These are phyloP conservation scores for Trimorus sp. DNA, from an alignment of 2,888 invertebrate species.

Conservation along the genomic window DNA sequence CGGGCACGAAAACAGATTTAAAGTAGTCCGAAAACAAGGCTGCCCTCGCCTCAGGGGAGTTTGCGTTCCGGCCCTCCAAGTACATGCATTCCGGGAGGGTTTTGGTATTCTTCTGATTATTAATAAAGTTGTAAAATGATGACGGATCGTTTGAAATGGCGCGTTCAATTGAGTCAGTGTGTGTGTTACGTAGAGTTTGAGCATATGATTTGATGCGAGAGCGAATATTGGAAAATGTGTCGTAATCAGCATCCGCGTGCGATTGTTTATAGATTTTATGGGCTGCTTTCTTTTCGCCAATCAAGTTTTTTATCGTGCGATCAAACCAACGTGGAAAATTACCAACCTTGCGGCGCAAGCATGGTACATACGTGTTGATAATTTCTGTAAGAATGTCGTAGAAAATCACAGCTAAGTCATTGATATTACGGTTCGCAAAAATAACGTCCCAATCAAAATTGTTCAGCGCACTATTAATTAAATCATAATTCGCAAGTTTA, in stretches of 20 bases:
- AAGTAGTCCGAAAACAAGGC: background rate
- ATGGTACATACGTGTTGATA: slow-evolving; percentile 8
- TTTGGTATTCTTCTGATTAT: background rate
- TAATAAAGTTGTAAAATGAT: background rate
- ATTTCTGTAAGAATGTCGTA: slow-evolving; percentile 6
- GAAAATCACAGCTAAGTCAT: background rate
- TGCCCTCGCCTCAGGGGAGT: background rate
- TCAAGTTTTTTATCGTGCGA: background rate
- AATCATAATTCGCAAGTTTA: background rate
- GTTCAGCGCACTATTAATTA: background rate
- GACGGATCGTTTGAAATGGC: background rate
- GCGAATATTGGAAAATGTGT: background rate
- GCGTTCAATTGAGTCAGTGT: background rate
- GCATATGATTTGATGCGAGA: background rate
- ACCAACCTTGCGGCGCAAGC: background rate
- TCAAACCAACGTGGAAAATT: slow-evolving; percentile 15
- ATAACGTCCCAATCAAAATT: slow-evolving; percentile 10
- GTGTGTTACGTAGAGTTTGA: background rate
- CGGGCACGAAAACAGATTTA: background rate
- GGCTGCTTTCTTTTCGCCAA: slow-evolving; percentile 18
- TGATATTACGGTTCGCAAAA: background rate
- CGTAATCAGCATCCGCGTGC: background rate
- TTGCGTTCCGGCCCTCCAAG: background rate
- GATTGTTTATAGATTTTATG: slow-evolving; percentile 1
- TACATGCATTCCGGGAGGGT: background rate